phyloP scores from a whole-genome alignment of 2,888 invertebrate species.

The Drosophila lacicola region DNA sequence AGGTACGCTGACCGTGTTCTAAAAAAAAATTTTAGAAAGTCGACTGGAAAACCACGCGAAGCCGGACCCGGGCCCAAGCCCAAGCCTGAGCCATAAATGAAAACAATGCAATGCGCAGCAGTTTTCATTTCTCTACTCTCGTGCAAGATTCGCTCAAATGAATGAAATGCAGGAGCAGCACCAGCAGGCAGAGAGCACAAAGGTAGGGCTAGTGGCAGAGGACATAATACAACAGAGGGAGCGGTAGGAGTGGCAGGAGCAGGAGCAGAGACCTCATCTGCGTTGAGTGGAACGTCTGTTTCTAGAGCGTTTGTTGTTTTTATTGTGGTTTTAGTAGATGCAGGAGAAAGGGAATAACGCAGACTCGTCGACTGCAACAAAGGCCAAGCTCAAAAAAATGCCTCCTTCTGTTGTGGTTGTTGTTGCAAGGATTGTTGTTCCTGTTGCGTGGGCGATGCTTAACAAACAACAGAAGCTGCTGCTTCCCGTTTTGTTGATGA shows the following conservation, averaged over 20 bases:
- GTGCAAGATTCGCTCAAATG: slow-evolving; percentile 60
- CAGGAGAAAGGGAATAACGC: slow-evolving; percentile 9
- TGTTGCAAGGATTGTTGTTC: slow-evolving; percentile 31
- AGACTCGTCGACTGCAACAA: slow-evolving; percentile 53
- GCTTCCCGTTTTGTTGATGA: slow-evolving; percentile 80
- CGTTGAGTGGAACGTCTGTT: slow-evolving; percentile 78
- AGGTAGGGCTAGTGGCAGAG: slow-evolving; percentile 1
- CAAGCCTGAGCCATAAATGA: slow-evolving; percentile 60
- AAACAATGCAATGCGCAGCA: slow-evolving; percentile 76
- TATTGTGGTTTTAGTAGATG: slow-evolving; percentile 47
- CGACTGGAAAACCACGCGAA: slow-evolving; percentile 26
- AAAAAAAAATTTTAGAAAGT: slow-evolving; percentile 34
- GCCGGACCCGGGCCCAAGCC: slow-evolving; percentile 2
- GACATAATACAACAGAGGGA: not conserved
- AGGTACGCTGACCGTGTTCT: slow-evolving; percentile 46
- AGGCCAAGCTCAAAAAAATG: slow-evolving; percentile 69
- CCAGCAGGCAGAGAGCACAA: slow-evolving; percentile 8
- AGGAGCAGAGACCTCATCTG: slow-evolving; percentile 65
- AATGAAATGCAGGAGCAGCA: slow-evolving; percentile 53
- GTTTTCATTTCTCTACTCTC: slow-evolving; percentile 77
- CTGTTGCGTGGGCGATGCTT: slow-evolving; percentile 78
- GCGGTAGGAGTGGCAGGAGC: not conserved
- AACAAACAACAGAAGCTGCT: slow-evolving; percentile 80
- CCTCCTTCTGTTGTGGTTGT: slow-evolving; percentile 55
- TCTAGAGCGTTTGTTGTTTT: slow-evolving; percentile 64